Evolutionary conservation across 2,113 vertebrate genomes (phyloP).

Genomic region (Hirundichthys speculiger): DNA sequence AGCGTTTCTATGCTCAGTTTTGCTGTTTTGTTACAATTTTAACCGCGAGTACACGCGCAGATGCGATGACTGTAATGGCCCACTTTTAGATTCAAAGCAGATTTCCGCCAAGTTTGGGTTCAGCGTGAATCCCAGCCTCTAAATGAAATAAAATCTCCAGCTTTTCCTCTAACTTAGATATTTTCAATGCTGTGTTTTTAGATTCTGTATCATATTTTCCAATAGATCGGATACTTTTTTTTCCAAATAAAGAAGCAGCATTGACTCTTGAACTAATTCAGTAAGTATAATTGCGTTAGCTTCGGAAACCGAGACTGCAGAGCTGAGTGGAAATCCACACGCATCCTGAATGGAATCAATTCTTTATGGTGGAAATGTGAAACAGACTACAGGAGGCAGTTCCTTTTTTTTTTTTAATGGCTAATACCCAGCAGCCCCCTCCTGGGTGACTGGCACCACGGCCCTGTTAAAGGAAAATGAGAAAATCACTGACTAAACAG

Average conservation of each 20-base stretch:
- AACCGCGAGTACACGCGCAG: no score
- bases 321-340: constrained; percentile 47
- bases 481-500: constrained; percentile 66
- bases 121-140: no score
- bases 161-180: no score
- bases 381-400: constrained; percentile 12
- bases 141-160: no score
- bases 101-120: no score
- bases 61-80: no score
- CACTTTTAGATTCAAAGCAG: no score
- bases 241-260: background rate
- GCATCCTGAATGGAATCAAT: constrained; percentile 25
- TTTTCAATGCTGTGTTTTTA: no score
- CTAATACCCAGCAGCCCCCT: constrained; percentile 29
- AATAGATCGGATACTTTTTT: no score
- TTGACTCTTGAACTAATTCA: background rate
- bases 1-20: no score
- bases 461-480: constrained; percentile 69
- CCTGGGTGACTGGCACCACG: constrained; percentile 53
- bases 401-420: constrained; percentile 39
- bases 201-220: no score
- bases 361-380: constrained; percentile 38
- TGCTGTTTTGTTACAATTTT: no score
- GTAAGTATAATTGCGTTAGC: constrained; percentile 2
- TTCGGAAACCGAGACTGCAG: constrained; percentile 31